Percentiles rank a stretch among this genome's conserved stretches.
Evolutionary conservation across 2,797 vertebrate species (phyloP).

Genomic region (Sebastes dallii): DNA sequence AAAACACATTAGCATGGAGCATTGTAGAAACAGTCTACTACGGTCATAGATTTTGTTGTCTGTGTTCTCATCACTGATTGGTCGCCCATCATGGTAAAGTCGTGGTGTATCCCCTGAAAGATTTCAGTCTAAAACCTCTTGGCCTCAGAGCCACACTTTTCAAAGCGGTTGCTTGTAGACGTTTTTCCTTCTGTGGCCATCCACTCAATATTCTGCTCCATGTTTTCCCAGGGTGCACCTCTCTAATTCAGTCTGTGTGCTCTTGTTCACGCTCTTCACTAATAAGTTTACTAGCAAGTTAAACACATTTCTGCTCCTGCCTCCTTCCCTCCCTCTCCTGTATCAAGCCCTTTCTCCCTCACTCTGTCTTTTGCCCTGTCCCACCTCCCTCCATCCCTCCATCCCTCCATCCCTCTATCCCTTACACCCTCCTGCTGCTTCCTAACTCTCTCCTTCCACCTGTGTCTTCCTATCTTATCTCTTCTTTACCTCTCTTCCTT

Average conservation of each 20-base stretch:
- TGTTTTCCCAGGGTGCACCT: conserved; percentile 52
- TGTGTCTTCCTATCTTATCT: background rate
- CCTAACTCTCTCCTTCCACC: background rate
- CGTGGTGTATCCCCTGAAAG: background rate
- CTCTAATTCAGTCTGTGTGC: conserved; percentile 29
- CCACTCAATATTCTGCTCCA: conserved; percentile 17
- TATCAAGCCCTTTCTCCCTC: background rate
- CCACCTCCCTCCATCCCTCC: background rate
- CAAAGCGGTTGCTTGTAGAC: background rate
- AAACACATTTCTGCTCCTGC: conserved; percentile 19
- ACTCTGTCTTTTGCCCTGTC: background rate
- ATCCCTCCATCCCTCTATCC: too few relatives aligned
- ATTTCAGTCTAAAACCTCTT: background rate
- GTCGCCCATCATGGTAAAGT: background rate
- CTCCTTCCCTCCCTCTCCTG: background rate
- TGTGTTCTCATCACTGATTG: background rate
- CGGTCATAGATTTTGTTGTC: background rate
- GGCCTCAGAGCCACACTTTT: background rate
- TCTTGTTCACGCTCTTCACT: conserved; percentile 42
- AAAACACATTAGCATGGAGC: background rate
- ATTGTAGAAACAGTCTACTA: background rate
- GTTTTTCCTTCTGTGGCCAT: background rate
- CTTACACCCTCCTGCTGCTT: background rate
- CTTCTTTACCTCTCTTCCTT: background rate
- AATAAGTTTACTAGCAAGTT: conserved; percentile 33